Evolutionary conservation across 2,113 vertebrate species (phyloP), one percentile per base, ranked within the genome.

Genomic region (Columba livia): DNA sequence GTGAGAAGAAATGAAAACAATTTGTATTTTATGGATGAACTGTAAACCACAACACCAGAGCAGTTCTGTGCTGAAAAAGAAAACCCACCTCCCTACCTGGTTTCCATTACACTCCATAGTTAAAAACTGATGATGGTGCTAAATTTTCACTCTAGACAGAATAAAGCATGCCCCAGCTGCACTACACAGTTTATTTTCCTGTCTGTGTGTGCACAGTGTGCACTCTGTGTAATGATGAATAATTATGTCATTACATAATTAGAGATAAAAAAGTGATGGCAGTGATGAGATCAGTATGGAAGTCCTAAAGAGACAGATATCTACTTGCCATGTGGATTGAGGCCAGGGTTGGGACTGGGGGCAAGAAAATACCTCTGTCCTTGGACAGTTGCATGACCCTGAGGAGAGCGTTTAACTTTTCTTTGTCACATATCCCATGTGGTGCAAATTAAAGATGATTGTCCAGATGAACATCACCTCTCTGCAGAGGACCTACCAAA

Each of bases 191-290:
- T 85, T 21, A 20, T 74, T 69, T 79, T 62, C 60, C 91, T 65
- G 71, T 80, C 86, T 73, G 32, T 48, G 57, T 71, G 81, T 78
- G 77, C 88, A 64, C 60, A 89, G 92, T 3, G 3, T 73, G 81
- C 51, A 47, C 69, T 90, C 75, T 61, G 9, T 65, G 71, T 90
- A 77, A 93, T 86, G 91, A 92, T 79, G 83, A 83, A 84, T 92
- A 88, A 94, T 92, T 86, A 80, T 90, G 72, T 90, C 91, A 84
- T 79, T 73, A 58, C 83, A 62, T 95, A 92, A 95, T 92, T 54
- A 92, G 79, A 88, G 94, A 86, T 86, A 77, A 90, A 95, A 88
- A 83, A 66, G 47, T 5, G 0, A 90, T 90, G 92, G 57, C 74
- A 85, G 66, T 67, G 75, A 69, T 72, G 74, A 79, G 81, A 85